Conservation (phyloP, 2,797 vertebrate species). For the Mormyrops attenuatus region DNA sequence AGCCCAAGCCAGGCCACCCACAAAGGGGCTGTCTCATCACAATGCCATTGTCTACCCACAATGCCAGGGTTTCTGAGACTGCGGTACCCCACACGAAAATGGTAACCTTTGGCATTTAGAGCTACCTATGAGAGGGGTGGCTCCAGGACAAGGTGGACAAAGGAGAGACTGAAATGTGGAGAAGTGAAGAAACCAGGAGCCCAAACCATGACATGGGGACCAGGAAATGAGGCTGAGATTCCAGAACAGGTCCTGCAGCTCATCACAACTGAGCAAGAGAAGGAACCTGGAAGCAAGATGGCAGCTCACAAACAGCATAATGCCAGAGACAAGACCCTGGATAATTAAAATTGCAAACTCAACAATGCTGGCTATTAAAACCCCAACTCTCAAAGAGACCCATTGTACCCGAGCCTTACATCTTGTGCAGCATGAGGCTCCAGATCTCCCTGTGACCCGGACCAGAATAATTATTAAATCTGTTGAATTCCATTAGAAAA, state of each 20-base stretch:
- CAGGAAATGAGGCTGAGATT: neutral
- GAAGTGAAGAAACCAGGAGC: neutral
- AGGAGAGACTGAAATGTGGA: neutral
- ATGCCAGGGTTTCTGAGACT: neutral
- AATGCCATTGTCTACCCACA: neutral
- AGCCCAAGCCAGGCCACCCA: neutral
- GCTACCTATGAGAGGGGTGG: neutral
- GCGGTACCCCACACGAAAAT: neutral
- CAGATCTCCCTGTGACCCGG: neutral
- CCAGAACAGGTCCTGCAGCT: neutral
- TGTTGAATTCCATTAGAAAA: neutral
- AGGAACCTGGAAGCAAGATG: neutral
- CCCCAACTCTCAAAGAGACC: neutral
- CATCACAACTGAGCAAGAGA: neutral
- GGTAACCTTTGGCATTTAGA: neutral
- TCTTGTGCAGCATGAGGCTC: neutral
- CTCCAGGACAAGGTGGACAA: neutral
- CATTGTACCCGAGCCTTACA: neutral
- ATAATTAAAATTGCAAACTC: neutral
- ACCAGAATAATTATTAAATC: neutral
- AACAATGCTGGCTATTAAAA: neutral
- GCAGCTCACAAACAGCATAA: neutral
- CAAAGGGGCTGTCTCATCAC: neutral
- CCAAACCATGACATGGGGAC: neutral
- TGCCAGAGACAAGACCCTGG: neutral